Base-by-base conservation (phyloP, 2,797 vertebrate genomes). In the Paguma larvata region DNA sequence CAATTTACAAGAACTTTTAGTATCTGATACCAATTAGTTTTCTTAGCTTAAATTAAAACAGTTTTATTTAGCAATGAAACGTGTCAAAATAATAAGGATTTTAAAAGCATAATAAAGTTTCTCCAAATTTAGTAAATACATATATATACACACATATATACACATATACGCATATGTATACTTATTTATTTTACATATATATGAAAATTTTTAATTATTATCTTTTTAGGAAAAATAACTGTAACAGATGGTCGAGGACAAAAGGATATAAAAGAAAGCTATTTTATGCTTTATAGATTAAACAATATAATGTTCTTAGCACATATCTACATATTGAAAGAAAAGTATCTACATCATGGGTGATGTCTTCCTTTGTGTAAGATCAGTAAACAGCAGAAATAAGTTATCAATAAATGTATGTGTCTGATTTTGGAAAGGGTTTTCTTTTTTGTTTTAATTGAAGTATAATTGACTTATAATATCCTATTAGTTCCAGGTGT, bases 1-100 rank as follows among this genome's bases (percentile, higher is more conserved):
- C 96, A 98, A 98, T 89, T 98, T 97, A 95, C 73, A 98, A 96
- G 97, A 98, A 98, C 97, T 98, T 98, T 95, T 95, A 97, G 48
- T 98, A 92, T 97, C 83, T 98, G 32, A 97, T 98, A 97, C 73
- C 67, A 97, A 86, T 98, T 98, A 97, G 46, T 97, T 98, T 98
- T 98, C 82, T 79, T 96, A 96, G 34, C 80, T 98, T 98, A 98
- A 98, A 95, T 77, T 86, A 97, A 98, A 97, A 93, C 78, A 98
- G 97, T 98, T 98, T 96, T 97, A 97, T 97, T 98, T 98, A 92
- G 92, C 93, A 97, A 95, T 89, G 89, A 94, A 63, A 96, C 94
- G 53, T 98, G 67, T 97, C 97, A 97, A 98, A 98, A 98, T 97
- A 97, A 95, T 25, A 96, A 77, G 63, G 4, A 95, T 97, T 98